Percentiles rank a stretch among this genome's conserved stretches.
These are phyloP conservation scores for Nasua narica DNA, from an alignment of 2,797 vertebrate genomes.

Conservation along the genomic window DNA sequence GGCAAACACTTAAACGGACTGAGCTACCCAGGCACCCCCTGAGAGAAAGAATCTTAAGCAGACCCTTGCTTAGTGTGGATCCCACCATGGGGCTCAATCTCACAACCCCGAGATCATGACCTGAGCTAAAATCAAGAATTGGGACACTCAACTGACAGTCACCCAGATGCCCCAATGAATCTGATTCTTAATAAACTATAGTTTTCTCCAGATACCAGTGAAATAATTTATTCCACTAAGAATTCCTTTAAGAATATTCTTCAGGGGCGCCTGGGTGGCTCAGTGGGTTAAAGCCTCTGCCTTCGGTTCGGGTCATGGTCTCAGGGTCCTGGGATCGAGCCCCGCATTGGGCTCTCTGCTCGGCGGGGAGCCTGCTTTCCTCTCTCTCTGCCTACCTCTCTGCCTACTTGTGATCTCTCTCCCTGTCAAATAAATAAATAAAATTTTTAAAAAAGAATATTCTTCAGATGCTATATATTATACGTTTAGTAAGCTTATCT, in stretches of 20 bases:
- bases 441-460: no score
- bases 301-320: no score
- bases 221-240: conserved; percentile 59
- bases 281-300: no score
- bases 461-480: conserved; percentile 42
- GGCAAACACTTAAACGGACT: no score
- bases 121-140: neutral
- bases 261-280: no score
- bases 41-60: neutral
- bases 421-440: no score
- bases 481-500: conserved; percentile 13
- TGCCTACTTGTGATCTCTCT: no score
- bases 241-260: neutral
- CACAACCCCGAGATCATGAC: neutral
- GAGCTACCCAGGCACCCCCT: no score
- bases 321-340: no score
- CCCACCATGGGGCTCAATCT: neutral
- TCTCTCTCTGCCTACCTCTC: no score
- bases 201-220: conserved; percentile 16
- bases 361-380: no score
- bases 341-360: no score
- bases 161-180: neutral
- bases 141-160: neutral
- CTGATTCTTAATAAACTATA: conserved; percentile 56
- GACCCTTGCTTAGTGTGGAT: neutral